These are phyloP conservation scores for Ischnura elegans DNA, from an alignment of 2,888 invertebrate genomes.

Conservation along the genomic window DNA sequence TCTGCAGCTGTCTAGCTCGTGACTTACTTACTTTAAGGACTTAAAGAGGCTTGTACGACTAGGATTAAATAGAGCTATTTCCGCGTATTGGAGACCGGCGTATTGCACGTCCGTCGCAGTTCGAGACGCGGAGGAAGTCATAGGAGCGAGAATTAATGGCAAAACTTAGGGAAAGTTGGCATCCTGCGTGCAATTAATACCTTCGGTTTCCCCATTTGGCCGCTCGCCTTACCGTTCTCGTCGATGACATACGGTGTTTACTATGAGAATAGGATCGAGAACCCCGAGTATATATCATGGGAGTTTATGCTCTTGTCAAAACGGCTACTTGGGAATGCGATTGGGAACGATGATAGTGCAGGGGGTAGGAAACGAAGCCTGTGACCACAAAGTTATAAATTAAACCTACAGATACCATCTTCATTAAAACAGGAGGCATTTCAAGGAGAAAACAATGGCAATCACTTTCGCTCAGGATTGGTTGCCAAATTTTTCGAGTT, in stretches of 20 bases:
- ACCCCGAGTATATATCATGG: background rate
- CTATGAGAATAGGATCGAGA: background rate
- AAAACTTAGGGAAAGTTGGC: constrained; percentile 28
- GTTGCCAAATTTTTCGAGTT: no score
- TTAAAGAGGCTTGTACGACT: constrained; percentile 18
- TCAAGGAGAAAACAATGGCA: background rate
- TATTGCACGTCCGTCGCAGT: background rate
- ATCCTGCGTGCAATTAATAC: constrained; percentile 14
- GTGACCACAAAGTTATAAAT: background rate
- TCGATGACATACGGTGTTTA: background rate
- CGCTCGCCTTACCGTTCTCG: background rate
- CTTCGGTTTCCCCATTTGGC: background rate
- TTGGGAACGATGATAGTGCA: background rate
- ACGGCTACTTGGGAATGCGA: background rate
- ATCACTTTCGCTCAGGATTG: background rate
- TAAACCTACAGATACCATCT: background rate
- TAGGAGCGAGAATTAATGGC: constrained; percentile 3
- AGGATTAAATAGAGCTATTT: constrained; percentile 57
- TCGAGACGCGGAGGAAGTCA: background rate
- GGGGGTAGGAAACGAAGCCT: background rate
- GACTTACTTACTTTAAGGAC: constrained; percentile 65
- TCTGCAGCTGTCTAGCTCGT: constrained; percentile 20
- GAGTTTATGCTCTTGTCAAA: background rate
- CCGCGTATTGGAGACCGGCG: constrained; percentile 61
- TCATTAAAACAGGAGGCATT: background rate